Conservation (phyloP, 2,113 vertebrate genomes). For the Epinephelus fuscoguttatus region DNA sequence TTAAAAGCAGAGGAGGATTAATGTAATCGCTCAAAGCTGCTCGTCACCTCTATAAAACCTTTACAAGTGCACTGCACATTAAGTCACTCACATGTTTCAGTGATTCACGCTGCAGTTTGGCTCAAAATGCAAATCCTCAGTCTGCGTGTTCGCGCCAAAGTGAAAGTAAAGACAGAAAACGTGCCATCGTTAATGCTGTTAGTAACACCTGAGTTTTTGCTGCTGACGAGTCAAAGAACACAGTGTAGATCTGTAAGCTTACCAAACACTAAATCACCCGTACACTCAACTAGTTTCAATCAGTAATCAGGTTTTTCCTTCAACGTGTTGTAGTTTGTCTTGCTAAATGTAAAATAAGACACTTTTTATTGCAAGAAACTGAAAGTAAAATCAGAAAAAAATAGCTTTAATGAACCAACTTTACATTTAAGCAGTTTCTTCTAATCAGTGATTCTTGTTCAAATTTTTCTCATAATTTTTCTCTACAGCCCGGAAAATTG, state of each 20-base stretch:
- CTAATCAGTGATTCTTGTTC: background rate
- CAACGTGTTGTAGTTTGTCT: too few species aligned
- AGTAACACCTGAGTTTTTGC: too few species aligned
- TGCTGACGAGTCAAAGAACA: too few species aligned
- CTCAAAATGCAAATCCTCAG: too few species aligned
- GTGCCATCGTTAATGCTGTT: background rate
- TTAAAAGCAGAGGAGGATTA: too few species aligned
- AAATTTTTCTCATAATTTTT: background rate
- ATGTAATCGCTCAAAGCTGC: too few species aligned
- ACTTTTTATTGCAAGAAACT: background rate
- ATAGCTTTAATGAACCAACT: background rate
- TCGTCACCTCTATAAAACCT: too few species aligned
- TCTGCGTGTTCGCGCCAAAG: background rate
- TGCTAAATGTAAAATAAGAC: background rate
- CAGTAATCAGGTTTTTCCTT: background rate
- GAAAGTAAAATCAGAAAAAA: background rate
- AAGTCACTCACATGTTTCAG: too few species aligned
- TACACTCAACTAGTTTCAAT: background rate
- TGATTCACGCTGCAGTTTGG: too few species aligned
- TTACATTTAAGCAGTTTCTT: background rate
- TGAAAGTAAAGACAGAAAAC: background rate
- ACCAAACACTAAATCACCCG: background rate
- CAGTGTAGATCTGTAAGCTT: background rate
- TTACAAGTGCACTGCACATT: too few species aligned
- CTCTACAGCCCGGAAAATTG: background rate